Percentiles rank a stretch among this genome's conserved stretches.
phyloP scores from a whole-genome alignment of 1,140 invertebrate species.

The Galleria mellonella region DNA sequence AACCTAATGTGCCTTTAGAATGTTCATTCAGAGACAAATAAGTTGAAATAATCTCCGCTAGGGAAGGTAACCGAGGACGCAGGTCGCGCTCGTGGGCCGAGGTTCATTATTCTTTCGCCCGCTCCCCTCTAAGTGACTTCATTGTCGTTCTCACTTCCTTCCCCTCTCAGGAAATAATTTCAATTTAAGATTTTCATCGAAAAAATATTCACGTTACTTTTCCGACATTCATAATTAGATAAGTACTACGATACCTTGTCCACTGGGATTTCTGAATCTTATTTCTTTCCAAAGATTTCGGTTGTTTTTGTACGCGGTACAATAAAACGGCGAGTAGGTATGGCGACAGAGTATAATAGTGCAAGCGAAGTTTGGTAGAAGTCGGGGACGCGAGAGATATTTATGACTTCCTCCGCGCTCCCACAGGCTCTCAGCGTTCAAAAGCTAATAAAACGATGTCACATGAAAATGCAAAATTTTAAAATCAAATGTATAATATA shows the following conservation, averaged over 20 bases:
- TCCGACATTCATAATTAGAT: slow-evolving; percentile 5
- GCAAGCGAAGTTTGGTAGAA: slow-evolving; percentile 32
- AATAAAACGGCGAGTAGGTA: slow-evolving; percentile 6
- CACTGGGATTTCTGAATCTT: neutral
- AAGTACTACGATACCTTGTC: neutral
- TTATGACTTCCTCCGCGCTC: slow-evolving; percentile 34
- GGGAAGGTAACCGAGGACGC: slow-evolving; percentile 10
- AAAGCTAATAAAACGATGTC: slow-evolving; percentile 41
- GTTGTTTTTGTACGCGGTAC: slow-evolving; percentile 2
- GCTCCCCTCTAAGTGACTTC: slow-evolving; percentile 24
- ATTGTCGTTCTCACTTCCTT: slow-evolving; percentile 31
- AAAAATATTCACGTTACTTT: slow-evolving; percentile 19
- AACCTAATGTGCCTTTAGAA: slow-evolving; percentile 17
- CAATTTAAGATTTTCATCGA: slow-evolving; percentile 23
- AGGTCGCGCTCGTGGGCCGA: slow-evolving; percentile 7
- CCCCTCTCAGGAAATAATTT: slow-evolving; percentile 26
- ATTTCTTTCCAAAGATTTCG: slow-evolving; percentile 10
- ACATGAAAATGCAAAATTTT: slow-evolving; percentile 32
- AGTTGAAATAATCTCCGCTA: slow-evolving; percentile 25
- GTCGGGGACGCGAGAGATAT: slow-evolving; percentile 35
- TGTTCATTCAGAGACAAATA: slow-evolving; percentile 23
- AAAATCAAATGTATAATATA: slow-evolving; percentile 19
- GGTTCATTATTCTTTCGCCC: slow-evolving; percentile 24
- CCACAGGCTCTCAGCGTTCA: slow-evolving; percentile 29
- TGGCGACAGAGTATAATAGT: slow-evolving; percentile 10